phyloP scores from a whole-genome alignment of 2,888 invertebrate genomes.

The Athetis lepigone region DNA sequence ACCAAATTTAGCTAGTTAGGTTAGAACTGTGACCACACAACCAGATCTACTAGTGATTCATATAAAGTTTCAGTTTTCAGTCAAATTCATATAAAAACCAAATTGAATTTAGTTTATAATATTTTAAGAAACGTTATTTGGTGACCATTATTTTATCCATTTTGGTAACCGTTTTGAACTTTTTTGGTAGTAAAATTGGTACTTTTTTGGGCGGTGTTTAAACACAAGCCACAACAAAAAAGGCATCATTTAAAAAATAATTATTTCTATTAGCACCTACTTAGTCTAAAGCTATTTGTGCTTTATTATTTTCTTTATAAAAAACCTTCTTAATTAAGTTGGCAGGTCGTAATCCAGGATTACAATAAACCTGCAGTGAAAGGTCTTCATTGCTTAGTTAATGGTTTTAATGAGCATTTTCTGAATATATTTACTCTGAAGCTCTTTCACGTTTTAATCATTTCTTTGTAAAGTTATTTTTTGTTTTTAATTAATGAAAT shows the following conservation, averaged over 20 bases:
- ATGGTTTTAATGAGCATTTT: constrained; percentile 72
- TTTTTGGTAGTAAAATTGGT: no score
- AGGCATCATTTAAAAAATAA: constrained; percentile 25
- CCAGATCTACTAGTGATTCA: no score
- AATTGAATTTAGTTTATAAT: no score
- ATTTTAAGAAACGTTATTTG: no score
- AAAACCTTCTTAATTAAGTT: constrained; percentile 63
- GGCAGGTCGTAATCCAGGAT: constrained; percentile 61
- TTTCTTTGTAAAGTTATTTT: constrained; percentile 25
- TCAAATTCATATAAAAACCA: no score
- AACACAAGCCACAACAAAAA: background rate
- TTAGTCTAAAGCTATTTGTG: constrained; percentile 45
- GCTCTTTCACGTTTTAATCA: constrained; percentile 51
- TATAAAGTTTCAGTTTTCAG: no score
- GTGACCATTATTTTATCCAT: no score
- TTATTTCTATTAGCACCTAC: constrained; percentile 35
- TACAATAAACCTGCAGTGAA: constrained; percentile 70
- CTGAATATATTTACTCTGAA: constrained; percentile 64
- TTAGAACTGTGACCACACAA: no score
- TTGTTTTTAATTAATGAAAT: constrained; percentile 35
- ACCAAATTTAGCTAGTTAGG: no score
- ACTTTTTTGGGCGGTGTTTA: no score
- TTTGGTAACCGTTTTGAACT: no score
- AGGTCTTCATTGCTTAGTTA: constrained; percentile 68
- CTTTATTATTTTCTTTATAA: constrained; percentile 59